These are phyloP conservation scores for Lamprotornis superbus DNA, from an alignment of 2,113 vertebrate species.

Conservation along the genomic window DNA sequence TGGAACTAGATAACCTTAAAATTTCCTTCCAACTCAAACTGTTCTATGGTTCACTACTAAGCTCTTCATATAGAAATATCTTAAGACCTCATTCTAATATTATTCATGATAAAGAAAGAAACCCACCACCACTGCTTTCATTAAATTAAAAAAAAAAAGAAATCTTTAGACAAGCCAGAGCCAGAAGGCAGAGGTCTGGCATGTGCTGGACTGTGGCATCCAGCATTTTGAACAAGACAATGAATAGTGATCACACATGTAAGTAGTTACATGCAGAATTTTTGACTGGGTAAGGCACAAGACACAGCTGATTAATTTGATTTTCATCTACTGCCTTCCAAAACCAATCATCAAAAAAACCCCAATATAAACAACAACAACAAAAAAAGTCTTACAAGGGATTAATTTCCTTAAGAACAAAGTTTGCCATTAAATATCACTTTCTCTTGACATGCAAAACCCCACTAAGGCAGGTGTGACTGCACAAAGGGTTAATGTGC, in stretches of 20 bases:
- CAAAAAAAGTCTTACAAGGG: neutral
- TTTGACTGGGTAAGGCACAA: neutral
- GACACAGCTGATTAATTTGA: neutral
- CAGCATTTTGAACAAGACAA: neutral
- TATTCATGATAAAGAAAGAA: neutral
- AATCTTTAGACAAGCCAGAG: neutral
- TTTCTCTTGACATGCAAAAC: neutral
- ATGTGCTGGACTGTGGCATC: neutral
- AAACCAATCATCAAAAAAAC: neutral
- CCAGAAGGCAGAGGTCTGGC: neutral
- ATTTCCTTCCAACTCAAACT: neutral
- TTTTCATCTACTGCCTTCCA: neutral
- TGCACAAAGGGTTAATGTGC: neutral
- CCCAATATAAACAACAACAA: neutral
- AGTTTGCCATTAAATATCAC: neutral
- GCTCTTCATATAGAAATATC: neutral
- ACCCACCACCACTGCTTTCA: rapidly evolving
- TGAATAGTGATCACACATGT: neutral
- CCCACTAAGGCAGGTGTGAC: neutral
- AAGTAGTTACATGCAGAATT: neutral
- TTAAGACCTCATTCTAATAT: neutral
- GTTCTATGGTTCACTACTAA: neutral
- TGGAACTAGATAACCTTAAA: neutral
- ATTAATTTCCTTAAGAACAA: neutral
- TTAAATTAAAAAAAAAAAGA: neutral